phyloP scores from a whole-genome alignment of 2,113 vertebrate genomes.

The Apistogramma diplotaenia region DNA sequence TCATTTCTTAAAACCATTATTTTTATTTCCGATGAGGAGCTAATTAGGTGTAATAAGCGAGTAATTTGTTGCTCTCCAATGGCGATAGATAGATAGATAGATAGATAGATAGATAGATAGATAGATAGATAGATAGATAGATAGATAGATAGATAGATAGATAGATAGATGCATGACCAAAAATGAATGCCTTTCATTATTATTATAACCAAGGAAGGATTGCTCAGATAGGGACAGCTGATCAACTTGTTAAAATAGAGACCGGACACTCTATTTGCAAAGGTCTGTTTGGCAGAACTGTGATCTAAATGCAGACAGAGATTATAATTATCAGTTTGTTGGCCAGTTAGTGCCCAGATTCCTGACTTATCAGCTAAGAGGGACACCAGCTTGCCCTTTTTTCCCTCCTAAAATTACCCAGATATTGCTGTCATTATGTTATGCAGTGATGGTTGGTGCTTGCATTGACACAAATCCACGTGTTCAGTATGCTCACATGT shows the following conservation, averaged over 20 bases:
- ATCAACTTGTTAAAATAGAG: background rate
- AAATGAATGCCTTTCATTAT: background rate
- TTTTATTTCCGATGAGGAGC: background rate
- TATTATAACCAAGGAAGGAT: background rate
- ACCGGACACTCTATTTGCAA: background rate
- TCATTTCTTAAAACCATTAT: background rate
- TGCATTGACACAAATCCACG: background rate
- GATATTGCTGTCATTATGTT: background rate
- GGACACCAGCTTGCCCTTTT: background rate
- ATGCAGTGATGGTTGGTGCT: conserved; percentile 7
- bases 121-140: no score
- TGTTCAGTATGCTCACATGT: background rate
- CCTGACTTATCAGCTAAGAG: conserved; percentile 43
- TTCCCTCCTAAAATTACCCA: background rate
- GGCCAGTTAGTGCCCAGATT: conserved; percentile 11
- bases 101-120: background rate
- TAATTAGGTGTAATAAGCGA: background rate
- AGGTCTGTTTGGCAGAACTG: background rate
- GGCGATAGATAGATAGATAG: background rate
- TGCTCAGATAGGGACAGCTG: background rate
- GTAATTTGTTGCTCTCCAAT: background rate
- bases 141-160: no score
- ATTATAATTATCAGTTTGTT: conserved; percentile 24
- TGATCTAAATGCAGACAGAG: conserved; percentile 18
- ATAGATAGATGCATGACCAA: background rate